Percentiles rank a stretch among this genome's conserved stretches.
Conservation (phyloP, 2,797 vertebrate genomes). For the Salmo trutta region DNA sequence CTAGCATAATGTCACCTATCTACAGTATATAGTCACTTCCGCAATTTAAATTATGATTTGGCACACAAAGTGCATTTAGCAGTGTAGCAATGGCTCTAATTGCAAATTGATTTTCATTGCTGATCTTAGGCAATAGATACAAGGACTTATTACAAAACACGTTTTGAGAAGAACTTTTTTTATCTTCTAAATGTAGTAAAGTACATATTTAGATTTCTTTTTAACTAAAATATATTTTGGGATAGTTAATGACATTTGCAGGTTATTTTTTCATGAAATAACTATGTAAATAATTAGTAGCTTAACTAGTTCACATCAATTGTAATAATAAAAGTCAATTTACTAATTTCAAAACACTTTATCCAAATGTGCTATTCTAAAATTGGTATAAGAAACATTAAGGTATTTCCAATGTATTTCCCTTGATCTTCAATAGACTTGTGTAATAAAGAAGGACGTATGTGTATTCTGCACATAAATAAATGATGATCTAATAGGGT, state of each 20-base stretch:
- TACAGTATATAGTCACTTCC: too few relatives aligned
- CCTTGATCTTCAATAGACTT: too few relatives aligned
- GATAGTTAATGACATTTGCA: background rate
- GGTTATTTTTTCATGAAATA: background rate
- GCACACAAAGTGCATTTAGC: background rate
- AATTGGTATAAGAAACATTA: too few relatives aligned
- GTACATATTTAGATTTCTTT: background rate
- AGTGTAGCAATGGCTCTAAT: background rate
- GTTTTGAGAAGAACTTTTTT: too few relatives aligned
- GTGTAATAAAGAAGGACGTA: too few relatives aligned
- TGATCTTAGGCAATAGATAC: background rate
- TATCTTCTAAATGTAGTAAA: too few relatives aligned
- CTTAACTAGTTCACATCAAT: background rate
- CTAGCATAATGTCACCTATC: background rate
- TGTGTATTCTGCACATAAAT: too few relatives aligned
- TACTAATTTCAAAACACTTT: background rate
- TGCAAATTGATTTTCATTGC: background rate
- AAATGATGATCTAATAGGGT: too few relatives aligned
- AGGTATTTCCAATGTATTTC: too few relatives aligned
- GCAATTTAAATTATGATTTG: too few relatives aligned
- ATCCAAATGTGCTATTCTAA: background rate
- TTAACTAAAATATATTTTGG: background rate
- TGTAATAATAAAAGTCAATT: background rate
- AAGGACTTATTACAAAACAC: too few relatives aligned
- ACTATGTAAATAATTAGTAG: background rate